Base-by-base conservation (phyloP, 1,140 invertebrate species). In the Drosophila prosaltans region DNA sequence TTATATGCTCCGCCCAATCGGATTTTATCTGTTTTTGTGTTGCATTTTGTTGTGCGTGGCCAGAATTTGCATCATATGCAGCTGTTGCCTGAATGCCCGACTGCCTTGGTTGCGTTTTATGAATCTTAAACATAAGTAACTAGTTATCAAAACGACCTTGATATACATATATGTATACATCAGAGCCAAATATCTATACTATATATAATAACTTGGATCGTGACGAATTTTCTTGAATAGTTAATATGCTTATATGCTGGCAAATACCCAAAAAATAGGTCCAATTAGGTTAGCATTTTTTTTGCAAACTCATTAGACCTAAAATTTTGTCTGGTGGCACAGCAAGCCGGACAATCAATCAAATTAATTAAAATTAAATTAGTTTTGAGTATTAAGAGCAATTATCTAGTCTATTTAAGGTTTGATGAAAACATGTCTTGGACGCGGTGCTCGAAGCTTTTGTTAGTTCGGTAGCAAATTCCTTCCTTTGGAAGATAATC, bases 71-170 rank as follows among this genome's bases (percentile, higher is more conserved):
- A 72, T 86, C 62, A 57, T 10, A 36, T 73, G 40, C 24, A 55
- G 30, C 30, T 48, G 51, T 24, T 39, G 39, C 28, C 65, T 63
- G 8, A 30, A 24, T 40, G 40, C n/a, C 65, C 45, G 43, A 16
- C 59, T 59, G 63, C 68, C 63, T 81, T 61, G 76, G 65, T 72
- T 86, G 78, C 65, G 78, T 78, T 74, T 70, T 63, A 54, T 65
- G 74, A 64, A 74, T 85, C 81, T 41, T 70, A 74, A 74, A 81
- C 67, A 28, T 51, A 65, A 70, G 57, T 62, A 81, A 74, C 73
- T 85, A 77, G 74, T 77, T 77, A 77, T 77, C 69, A 40, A 66
- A 32, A 57, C 69, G 84, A 88, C 83, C 83, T 88, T 88, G 83
- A 80, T 67, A 89, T 68, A 88, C 73, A 89, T 88, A 65, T 55